Evolutionary conservation across 2,888 invertebrate genomes (phyloP), one percentile per base, ranked within the genome.

Genomic region (Leptopterna dolabrata): DNA sequence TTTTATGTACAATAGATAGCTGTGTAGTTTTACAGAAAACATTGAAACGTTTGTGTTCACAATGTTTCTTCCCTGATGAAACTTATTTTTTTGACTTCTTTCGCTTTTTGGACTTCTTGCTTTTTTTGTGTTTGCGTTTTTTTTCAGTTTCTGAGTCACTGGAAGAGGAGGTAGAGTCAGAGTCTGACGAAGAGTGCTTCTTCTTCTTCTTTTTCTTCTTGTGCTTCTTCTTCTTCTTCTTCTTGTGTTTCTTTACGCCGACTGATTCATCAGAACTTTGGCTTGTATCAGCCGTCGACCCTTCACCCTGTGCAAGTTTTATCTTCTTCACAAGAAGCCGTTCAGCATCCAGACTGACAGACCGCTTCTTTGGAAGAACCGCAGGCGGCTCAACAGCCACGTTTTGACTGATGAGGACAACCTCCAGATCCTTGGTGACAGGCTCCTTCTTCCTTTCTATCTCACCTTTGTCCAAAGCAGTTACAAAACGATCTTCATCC

Each of bases 201-300:
- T 87, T 88, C 86, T 88, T 90, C 88, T 87, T 89, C 63, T 88
- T 88, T 16, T 89, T 90, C 92, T 95, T 95, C 91, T 95, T 96
- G 92, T 95, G 94, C 90, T 94, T 95, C 90, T 94, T 95, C 92
- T 94, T 95, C 91, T 94, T 94, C 90, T 94, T 94, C 91, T 95
- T 94, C 91, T 95, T 95, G 41, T 80, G 76, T 91, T 95, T 95
- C 7, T 87, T 78, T n/a, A 80, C 63, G 41, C 78, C 76, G 16
- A 36, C 71, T 9, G 88, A 86, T 6, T 89, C 88, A 63, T 88
- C 86, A 0, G 88, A 87, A 55, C 87, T 87, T 1, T 16, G 78
- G 43, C 86, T 87, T 0, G 88, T 81, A 41, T 89, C 89, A 11
- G 88, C 89, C 13, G 87, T 83, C 2, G 88, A 88, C n/a, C 11